Evolutionary conservation across 2,797 vertebrate species (phyloP).

Genomic region (Leucoraja ocellata): DNA sequence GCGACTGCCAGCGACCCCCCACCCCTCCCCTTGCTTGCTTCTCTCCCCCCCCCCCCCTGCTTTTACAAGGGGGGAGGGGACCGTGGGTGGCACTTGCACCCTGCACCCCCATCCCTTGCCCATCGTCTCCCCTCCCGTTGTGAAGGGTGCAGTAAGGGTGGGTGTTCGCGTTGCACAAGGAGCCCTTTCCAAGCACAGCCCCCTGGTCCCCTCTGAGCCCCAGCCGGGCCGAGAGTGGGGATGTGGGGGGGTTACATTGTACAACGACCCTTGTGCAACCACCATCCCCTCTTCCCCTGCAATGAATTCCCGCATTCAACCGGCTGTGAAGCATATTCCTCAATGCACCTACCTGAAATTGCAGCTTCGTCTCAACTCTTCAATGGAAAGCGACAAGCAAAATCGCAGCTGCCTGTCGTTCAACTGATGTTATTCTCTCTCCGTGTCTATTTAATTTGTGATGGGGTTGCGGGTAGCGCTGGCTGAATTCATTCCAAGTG

Average conservation of each 20-base stretch:
- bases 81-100: too few relatives aligned
- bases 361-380: background rate
- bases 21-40: background rate
- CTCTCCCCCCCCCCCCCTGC: background rate
- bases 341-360: background rate
- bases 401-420: background rate
- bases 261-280: background rate
- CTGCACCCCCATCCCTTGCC: too few relatives aligned
- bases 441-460: too few relatives aligned
- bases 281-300: background rate
- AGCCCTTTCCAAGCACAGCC: too few relatives aligned
- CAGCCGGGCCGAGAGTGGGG: background rate
- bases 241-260: background rate
- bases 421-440: background rate
- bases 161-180: too few relatives aligned
- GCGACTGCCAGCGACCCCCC: background rate
- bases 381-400: background rate
- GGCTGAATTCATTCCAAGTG: slow-evolving; percentile 5
- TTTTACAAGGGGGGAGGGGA: too few relatives aligned
- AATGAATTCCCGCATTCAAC: background rate
- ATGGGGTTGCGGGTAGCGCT: background rate
- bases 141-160: too few relatives aligned
- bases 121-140: too few relatives aligned
- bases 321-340: background rate
- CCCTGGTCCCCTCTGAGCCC: too few relatives aligned